Conservation (phyloP, 2,113 vertebrate species). For the Upupa epops region DNA sequence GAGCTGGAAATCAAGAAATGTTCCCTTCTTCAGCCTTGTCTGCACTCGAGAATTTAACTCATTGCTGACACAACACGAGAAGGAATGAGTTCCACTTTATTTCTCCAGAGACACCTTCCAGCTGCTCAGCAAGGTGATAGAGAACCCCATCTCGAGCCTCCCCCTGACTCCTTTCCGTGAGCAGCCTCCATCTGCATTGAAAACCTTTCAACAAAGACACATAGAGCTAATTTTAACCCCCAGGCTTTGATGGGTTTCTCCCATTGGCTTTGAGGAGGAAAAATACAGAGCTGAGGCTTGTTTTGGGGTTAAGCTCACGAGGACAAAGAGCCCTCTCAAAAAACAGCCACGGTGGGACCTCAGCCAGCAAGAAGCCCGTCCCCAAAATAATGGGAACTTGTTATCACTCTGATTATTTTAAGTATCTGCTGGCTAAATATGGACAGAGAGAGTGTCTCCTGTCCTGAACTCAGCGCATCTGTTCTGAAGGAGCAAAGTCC, state of each 20-base stretch:
- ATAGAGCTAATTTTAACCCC: conserved; percentile 51
- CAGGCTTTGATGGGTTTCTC: not conserved
- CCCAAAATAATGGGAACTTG: conserved; percentile 46
- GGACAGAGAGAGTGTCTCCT: not conserved
- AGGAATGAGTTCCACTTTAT: not conserved
- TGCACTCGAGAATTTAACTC: not conserved
- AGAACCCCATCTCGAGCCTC: not conserved
- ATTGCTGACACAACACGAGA: not conserved
- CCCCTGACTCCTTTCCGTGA: not conserved
- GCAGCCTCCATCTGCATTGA: not conserved
- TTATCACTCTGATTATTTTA: conserved; percentile 31
- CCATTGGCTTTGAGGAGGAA: not conserved
- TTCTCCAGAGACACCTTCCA: not conserved
- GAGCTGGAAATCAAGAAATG: conserved; percentile 33
- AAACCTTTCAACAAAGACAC: conserved; percentile 33
- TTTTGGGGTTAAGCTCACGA: not conserved
- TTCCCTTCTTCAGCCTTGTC: not conserved
- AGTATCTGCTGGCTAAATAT: conserved; percentile 22
- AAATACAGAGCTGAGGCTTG: conserved; percentile 52
- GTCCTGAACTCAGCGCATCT: not conserved
- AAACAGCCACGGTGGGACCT: conserved; percentile 10
- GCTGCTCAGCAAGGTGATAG: conserved; percentile 1
- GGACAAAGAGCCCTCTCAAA: conserved; percentile 47
- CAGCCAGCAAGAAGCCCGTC: conserved; percentile 34
- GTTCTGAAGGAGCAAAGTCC: conserved; percentile 18